Evolutionary conservation across 2,113 vertebrate genomes (phyloP).

Genomic region (Synchiropus splendidus): DNA sequence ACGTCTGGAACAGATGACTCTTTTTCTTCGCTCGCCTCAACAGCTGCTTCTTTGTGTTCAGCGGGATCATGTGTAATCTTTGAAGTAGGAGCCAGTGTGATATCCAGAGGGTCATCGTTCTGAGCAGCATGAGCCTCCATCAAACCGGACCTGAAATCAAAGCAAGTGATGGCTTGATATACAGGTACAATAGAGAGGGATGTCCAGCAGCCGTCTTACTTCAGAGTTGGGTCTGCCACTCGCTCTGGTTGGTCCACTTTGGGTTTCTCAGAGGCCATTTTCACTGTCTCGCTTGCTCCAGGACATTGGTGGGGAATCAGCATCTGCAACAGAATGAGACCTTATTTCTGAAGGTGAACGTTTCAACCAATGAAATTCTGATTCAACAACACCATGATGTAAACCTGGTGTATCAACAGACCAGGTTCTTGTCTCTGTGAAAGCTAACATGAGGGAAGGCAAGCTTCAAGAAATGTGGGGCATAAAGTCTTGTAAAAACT

Average conservation of each 20-base stretch:
- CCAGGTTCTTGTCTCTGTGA: too few relatives aligned
- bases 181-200: neutral
- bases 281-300: constrained; percentile 11
- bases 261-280: constrained; percentile 1
- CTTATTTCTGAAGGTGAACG: neutral
- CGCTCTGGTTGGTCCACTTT: constrained; percentile 6
- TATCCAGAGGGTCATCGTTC: constrained; percentile 29
- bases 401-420: too few relatives aligned
- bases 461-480: too few relatives aligned
- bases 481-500: too few relatives aligned
- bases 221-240: constrained; percentile 28
- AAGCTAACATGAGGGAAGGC: too few relatives aligned
- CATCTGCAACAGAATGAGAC: constrained; percentile 25
- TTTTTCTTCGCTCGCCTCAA: constrained; percentile 32
- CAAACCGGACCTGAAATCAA: constrained; percentile 37
- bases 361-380: too few relatives aligned
- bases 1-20: constrained; percentile 45
- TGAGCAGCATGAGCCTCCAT: constrained; percentile 41
- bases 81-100: constrained; percentile 13
- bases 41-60: constrained; percentile 9
- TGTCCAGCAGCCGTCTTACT: constrained; percentile 21
- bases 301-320: constrained; percentile 54
- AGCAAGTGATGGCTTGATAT: neutral
- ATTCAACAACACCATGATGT: too few relatives aligned
- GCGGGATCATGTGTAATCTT: too few relatives aligned